Percentiles rank a stretch among this genome's conserved stretches.
Conservation (phyloP, 2,888 invertebrate genomes). For the Steinernema carpocapsae region DNA sequence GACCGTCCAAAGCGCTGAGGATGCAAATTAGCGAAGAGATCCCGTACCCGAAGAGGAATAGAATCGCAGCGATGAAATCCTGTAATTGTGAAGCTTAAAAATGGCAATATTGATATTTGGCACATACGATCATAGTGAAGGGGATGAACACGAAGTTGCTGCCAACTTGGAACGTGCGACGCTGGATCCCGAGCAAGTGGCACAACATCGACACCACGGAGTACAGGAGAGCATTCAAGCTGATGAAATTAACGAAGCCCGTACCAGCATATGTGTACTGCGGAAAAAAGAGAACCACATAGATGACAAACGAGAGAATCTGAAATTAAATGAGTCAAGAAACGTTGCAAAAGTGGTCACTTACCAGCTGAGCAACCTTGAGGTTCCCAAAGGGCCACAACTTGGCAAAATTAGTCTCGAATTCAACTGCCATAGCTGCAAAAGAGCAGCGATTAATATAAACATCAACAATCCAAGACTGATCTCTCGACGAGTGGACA, state of each 20-base stretch:
- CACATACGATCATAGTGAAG: not conserved
- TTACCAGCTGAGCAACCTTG: constrained; percentile 9
- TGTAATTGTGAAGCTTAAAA: not conserved
- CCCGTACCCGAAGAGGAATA: constrained; percentile 21
- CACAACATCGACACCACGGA: not conserved
- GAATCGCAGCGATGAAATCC: constrained; percentile 5
- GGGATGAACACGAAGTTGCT: constrained; percentile 25
- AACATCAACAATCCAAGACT: too few relatives aligned
- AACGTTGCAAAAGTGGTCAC: not conserved
- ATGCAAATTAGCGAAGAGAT: constrained; percentile 23
- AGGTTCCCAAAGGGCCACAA: constrained; percentile 21
- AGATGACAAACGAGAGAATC: not conserved
- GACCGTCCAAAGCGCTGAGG: not conserved
- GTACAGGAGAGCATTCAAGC: constrained; percentile 15
- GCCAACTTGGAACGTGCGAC: constrained; percentile 10
- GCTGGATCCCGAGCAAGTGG: constrained; percentile 7
- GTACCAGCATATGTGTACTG: constrained; percentile 9
- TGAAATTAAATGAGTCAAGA: not conserved
- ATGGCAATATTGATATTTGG: not conserved
- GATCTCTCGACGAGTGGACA: too few relatives aligned
- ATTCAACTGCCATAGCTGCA: not conserved
- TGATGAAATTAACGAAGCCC: constrained; percentile 18
- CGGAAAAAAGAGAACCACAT: not conserved
- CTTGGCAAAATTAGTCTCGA: constrained; percentile 10
- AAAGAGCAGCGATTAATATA: too few relatives aligned